Evolutionary conservation across 2,113 vertebrate species (phyloP).

Genomic region (Argyrosomus japonicus): DNA sequence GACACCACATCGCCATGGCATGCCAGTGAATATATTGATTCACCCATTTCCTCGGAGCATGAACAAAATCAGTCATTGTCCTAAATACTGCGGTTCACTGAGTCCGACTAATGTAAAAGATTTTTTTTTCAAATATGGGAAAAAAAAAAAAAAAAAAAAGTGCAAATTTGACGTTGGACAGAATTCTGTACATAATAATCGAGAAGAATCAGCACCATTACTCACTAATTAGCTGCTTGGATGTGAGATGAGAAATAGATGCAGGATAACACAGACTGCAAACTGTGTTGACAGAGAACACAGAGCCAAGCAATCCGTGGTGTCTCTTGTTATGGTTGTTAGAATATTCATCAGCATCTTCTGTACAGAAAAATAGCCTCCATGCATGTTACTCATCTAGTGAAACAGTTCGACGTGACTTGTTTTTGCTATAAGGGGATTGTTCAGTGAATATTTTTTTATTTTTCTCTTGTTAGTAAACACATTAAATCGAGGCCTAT

Average conservation of each 20-base stretch:
- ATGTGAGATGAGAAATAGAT: slow-evolving; percentile 68
- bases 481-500: slow-evolving; percentile 48
- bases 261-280: slow-evolving; percentile 68
- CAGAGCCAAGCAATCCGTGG: slow-evolving; percentile 55
- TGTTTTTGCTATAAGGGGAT: slow-evolving; percentile 65
- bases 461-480: slow-evolving; percentile 60
- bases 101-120: slow-evolving; percentile 18
- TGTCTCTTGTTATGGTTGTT: slow-evolving; percentile 71
- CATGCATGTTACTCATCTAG: slow-evolving; percentile 69
- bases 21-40: slow-evolving; percentile 45
- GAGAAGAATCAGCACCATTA: slow-evolving; percentile 58
- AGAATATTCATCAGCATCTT: slow-evolving; percentile 79
- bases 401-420: slow-evolving; percentile 60
- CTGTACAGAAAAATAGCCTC: slow-evolving; percentile 72
- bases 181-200: slow-evolving; percentile 51
- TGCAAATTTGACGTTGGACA: slow-evolving; percentile 36
- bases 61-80: slow-evolving; percentile 44
- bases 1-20: slow-evolving; percentile 2
- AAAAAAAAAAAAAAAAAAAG: too few species aligned
- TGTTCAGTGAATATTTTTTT: slow-evolving; percentile 56
- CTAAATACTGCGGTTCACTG: slow-evolving; percentile 35
- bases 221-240: slow-evolving; percentile 70
- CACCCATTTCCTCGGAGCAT: slow-evolving; percentile 22
- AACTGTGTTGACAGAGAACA: slow-evolving; percentile 71
- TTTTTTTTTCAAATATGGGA: slow-evolving; percentile 26